Conservation (phyloP, 1,140 invertebrate species). For the Pissodes strobi region DNA sequence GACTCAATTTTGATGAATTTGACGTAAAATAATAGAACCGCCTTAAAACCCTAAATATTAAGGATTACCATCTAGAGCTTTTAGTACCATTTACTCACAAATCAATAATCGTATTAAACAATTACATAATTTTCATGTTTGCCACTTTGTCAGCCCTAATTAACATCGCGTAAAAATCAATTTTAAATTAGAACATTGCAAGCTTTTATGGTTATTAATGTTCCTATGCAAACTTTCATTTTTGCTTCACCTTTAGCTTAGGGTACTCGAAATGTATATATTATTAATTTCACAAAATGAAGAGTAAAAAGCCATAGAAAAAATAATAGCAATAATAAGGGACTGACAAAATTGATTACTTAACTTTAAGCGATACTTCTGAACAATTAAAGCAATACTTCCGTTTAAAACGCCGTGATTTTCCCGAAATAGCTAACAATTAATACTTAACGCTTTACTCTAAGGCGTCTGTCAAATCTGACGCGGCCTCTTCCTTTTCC, state of each 20-base stretch:
- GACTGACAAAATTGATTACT: constrained; percentile 15
- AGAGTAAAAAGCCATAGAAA: too few species aligned
- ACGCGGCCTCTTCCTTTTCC: constrained; percentile 14
- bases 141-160: background rate
- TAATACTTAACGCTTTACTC: constrained; percentile 15
- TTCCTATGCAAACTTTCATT: too few species aligned
- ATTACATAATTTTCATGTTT: background rate
- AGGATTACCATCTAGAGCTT: constrained; percentile 14
- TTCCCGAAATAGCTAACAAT: constrained; percentile 27
- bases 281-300: too few species aligned
- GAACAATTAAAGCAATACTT: constrained; percentile 36
- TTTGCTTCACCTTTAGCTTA: too few species aligned
- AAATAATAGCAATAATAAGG: too few species aligned
- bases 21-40: background rate
- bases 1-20: too few species aligned
- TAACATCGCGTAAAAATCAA: background rate
- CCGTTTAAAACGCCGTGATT: constrained; percentile 26
- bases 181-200: too few species aligned
- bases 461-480: constrained; percentile 7
- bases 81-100: constrained; percentile 12
- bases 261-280: too few species aligned
- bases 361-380: constrained; percentile 26
- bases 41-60: constrained; percentile 13
- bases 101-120: background rate
- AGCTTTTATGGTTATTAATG: too few species aligned